Evolutionary conservation across 2,113 vertebrate species (phyloP), one percentile per base, ranked within the genome.

Genomic region (Columba livia): DNA sequence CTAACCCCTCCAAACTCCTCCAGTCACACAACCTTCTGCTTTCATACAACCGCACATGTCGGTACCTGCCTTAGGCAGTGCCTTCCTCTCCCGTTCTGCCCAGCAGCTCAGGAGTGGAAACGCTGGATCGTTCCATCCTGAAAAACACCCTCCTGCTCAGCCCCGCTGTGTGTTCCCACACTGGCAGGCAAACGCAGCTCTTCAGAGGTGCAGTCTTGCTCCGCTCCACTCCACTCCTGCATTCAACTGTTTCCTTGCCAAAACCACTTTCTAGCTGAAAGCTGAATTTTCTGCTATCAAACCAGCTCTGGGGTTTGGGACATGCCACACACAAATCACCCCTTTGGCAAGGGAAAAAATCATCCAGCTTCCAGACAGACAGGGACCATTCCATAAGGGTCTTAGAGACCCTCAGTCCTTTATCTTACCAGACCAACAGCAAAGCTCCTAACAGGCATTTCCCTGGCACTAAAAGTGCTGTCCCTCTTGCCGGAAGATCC

Each of bases 71-170:
- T 8, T 9, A 44, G 28, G 31, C 0, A 23, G 3, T 2, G 15
- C 48, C 3, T 26, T 88, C 20, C 42, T 32, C 15, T 78, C 38
- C 73, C 23, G 9, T 26, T 17, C 69, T 58, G 21, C 51, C 73
- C 40, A 47, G 24, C 72, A 38, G 44, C 51, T 56, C 34, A 19
- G 57, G 13, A 80, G 40, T 4, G 18, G 53, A 53, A 29, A 32
- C 1, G 32, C 1, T 1, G 11, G 42, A 21, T 6, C 1, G 1
- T 11, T 20, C 9, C 1, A 1, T 21, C 44, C 50, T 31, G 31
- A 29, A 34, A 36, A 79, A 24, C 44, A 24, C 5, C 24, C 19
- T 32, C 50, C 73, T 16, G 73, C 11, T 21, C 67, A 40, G 21
- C 31, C 67, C 28, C 1, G 2, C 62, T 15, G 47, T 3, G 5